Percentiles rank a stretch among this genome's conserved stretches.
Conservation (phyloP, 2,888 invertebrate species). For the Tipula unca region DNA sequence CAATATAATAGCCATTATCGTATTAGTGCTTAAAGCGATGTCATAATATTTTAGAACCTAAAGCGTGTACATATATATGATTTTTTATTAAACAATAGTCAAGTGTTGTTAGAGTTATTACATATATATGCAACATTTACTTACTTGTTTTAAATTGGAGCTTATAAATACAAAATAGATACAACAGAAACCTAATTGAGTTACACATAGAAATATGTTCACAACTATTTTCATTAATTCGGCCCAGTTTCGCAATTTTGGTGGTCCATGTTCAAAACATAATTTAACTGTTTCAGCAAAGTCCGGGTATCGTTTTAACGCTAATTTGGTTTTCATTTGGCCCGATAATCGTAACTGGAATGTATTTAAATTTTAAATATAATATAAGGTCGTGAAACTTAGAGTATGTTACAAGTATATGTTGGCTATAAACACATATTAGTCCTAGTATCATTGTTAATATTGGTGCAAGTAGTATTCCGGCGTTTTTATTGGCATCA, state of each 20-base stretch:
- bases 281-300: conserved; percentile 77
- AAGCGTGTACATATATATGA: conserved; percentile 27
- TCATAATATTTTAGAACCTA: conserved; percentile 61
- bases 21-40: conserved; percentile 52
- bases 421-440: conserved; percentile 87
- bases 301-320: conserved; percentile 51
- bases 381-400: conserved; percentile 34
- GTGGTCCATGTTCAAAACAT: conserved; percentile 70
- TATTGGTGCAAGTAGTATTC: conserved; percentile 70
- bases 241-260: conserved; percentile 51
- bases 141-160: conserved; percentile 69
- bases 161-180: conserved; percentile 94
- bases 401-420: conserved; percentile 65
- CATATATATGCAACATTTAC: too few relatives aligned
- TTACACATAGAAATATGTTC: conserved; percentile 81
- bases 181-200: conserved; percentile 97
- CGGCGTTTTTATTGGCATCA: conserved; percentile 87
- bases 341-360: conserved; percentile 60
- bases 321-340: conserved; percentile 52
- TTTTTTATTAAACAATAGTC: neutral
- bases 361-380: neutral
- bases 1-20: conserved; percentile 66
- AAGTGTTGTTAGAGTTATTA: neutral
- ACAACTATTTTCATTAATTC: conserved; percentile 59
- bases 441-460: conserved; percentile 72